These are phyloP conservation scores for Neopelma chrysocephalum DNA, from an alignment of 2,797 vertebrate genomes.

Conservation along the genomic window DNA sequence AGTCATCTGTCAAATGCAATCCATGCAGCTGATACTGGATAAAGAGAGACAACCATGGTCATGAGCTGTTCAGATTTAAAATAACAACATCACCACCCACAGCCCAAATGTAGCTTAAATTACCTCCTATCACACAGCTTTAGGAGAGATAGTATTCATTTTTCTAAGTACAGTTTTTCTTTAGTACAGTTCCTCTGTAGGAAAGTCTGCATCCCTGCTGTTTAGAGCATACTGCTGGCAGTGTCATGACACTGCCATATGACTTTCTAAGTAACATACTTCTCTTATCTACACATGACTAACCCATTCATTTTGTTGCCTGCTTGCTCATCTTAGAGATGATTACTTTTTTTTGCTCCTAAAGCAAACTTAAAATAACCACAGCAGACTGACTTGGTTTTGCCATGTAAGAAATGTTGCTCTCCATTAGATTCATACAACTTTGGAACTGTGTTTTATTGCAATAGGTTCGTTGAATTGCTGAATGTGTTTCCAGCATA, in stretches of 20 bases:
- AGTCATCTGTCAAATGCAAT: slow-evolving; percentile 6
- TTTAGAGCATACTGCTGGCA: background rate
- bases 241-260: background rate
- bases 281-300: background rate
- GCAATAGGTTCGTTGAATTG: background rate
- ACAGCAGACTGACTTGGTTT: background rate
- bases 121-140: background rate
- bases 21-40: background rate
- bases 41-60: background rate
- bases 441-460: background rate
- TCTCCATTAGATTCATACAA: background rate
- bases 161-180: background rate
- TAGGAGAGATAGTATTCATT: background rate
- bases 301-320: background rate
- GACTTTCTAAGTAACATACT: background rate
- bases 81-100: slow-evolving; percentile 5
- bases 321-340: background rate
- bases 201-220: background rate
- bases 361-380: background rate
- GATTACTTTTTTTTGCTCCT: background rate
- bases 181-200: background rate
- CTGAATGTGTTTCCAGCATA: background rate
- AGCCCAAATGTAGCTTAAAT: slow-evolving; percentile 11
- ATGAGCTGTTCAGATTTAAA: slow-evolving; percentile 3
- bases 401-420: background rate